These are phyloP conservation scores for Zaprionus capensis DNA, from an alignment of 1,140 invertebrate species.

Conservation along the genomic window DNA sequence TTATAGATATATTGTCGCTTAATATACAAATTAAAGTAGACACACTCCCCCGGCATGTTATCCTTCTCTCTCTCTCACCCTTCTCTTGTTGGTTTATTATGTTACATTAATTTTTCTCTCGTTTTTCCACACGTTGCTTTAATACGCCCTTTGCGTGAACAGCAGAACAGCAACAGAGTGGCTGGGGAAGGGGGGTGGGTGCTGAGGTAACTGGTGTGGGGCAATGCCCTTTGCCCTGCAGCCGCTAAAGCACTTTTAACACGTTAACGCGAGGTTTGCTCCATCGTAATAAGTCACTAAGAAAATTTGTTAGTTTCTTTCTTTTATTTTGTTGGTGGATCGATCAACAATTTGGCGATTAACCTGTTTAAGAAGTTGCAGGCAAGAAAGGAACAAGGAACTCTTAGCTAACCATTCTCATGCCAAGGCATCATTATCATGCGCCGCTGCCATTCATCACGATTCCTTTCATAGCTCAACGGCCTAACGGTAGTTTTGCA, in stretches of 20 bases:
- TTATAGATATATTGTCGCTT: background rate
- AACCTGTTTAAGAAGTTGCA: background rate
- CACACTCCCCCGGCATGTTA: too few relatives aligned
- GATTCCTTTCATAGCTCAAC: background rate
- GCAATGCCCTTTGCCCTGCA: constrained; percentile 26
- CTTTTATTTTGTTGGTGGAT: constrained; percentile 1
- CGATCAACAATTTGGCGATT: constrained; percentile 23
- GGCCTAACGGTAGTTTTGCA: background rate
- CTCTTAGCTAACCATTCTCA: constrained; percentile 2
- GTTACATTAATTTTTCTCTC: constrained; percentile 32
- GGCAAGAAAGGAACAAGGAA: background rate
- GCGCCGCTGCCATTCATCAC: constrained; percentile 11
- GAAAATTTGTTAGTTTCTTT: background rate
- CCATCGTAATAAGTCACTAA: constrained; percentile 4
- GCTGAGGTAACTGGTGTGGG: background rate
- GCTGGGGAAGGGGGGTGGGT: too few relatives aligned
- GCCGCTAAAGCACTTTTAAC: constrained; percentile 69
- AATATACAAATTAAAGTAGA: background rate
- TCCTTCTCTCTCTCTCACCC: background rate
- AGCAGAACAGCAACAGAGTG: constrained; percentile 27
- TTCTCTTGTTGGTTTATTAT: background rate
- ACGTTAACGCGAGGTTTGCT: constrained; percentile 48
- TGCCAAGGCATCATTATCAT: constrained; percentile 31
- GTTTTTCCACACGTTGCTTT: constrained; percentile 36
- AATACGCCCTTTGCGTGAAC: constrained; percentile 70